Percentiles rank a stretch among this genome's conserved stretches.
Evolutionary conservation across 2,888 invertebrate species (phyloP).

Genomic region (Electrophaes corylata): DNA sequence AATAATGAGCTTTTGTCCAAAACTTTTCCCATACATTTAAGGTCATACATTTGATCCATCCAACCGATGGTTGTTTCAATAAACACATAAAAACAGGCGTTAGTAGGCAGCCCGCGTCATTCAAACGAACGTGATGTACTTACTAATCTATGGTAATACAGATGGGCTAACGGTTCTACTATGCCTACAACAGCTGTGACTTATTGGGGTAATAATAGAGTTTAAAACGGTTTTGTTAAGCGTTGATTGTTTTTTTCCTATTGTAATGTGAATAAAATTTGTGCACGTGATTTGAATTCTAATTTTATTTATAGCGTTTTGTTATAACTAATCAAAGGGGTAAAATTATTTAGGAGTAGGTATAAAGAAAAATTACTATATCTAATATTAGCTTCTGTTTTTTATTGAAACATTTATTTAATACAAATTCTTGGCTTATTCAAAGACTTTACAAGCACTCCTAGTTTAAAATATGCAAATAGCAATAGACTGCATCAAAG

Average conservation of each 20-base stretch:
- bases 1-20: conserved; percentile 43
- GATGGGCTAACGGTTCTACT: conserved; percentile 54
- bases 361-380: too few species aligned
- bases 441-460: not conserved
- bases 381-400: not conserved
- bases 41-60: conserved; percentile 63
- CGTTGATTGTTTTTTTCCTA: conserved; percentile 28
- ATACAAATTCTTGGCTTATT: not conserved
- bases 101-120: conserved; percentile 66
- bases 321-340: not conserved
- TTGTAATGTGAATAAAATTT: conserved; percentile 14
- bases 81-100: conserved; percentile 78
- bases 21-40: conserved; percentile 45
- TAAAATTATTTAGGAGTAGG: too few species aligned
- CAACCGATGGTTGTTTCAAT: conserved; percentile 76
- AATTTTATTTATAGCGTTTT: not conserved
- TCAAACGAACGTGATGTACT: conserved; percentile 62
- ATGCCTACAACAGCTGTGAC: conserved; percentile 51
- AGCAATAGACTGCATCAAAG: conserved; percentile 8
- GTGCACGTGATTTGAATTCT: not conserved
- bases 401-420: not conserved
- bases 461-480: conserved; percentile 12
- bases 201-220: conserved; percentile 40
- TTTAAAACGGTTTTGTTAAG: conserved; percentile 41
- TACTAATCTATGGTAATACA: conserved; percentile 58